A percentile compares a stretch with the other conserved stretches of the same genome.
phyloP scores from a whole-genome alignment of 2,797 vertebrate species.

The Trematomus bernacchii region DNA sequence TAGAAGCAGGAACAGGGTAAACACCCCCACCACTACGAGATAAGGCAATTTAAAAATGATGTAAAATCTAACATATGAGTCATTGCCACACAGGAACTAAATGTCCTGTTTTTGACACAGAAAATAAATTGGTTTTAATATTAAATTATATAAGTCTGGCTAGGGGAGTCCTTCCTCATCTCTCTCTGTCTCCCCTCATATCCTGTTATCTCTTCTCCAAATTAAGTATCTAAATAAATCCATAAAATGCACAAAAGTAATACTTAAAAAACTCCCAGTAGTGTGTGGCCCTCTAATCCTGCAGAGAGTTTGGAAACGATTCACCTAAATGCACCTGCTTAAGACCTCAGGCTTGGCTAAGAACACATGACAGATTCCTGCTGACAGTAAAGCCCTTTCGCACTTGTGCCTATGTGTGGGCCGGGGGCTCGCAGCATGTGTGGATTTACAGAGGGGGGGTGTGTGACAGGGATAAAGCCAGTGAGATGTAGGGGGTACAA shows the following conservation, averaged over 20 bases:
- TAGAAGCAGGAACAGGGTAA: neutral
- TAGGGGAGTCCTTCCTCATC: no score
- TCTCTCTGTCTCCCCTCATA: neutral
- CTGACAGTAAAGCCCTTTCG: constrained; percentile 60
- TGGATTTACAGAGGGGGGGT: constrained; percentile 58
- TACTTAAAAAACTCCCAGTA: neutral
- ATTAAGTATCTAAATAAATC: neutral
- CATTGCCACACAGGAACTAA: constrained; percentile 17
- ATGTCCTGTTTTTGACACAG: neutral
- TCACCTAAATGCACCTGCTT: constrained; percentile 37
- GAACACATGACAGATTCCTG: constrained; percentile 55
- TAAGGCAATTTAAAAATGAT: neutral
- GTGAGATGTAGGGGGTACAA: constrained; percentile 55
- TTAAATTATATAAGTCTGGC: no score
- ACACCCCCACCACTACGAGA: neutral
- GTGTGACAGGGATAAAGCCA: constrained; percentile 60
- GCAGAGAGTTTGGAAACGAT: neutral
- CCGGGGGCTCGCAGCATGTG: constrained; percentile 49
- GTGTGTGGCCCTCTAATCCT: neutral
- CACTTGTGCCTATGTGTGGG: constrained; percentile 49
- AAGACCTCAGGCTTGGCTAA: constrained; percentile 33
- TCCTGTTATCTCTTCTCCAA: neutral
- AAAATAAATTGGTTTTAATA: neutral
- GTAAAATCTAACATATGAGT: neutral
- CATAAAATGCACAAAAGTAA: neutral